Conservation (phyloP, 2,113 vertebrate genomes). For the human region GRCh38 chr2:60294001-60294500, state of each 20-base stretch:
- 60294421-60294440: not conserved
- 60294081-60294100: not conserved
- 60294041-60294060: not conserved
- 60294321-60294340: not conserved
- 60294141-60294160: slow-evolving; percentile 14
- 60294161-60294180: not conserved
- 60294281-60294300: not conserved
- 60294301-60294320: not conserved
- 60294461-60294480: not conserved
- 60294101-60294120: not conserved
- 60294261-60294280: not conserved
- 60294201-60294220: not conserved
- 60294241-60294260: not conserved
- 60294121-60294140: slow-evolving; percentile 28
- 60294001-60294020: too few relatives aligned
- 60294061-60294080: slow-evolving; percentile 32
- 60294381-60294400: not conserved
- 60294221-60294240: not conserved
- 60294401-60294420: not conserved
- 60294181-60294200: not conserved
- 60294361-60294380: not conserved
- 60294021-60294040: too few relatives aligned
- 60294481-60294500: not conserved
- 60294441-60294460: not conserved
- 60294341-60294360: not conserved